These are phyloP conservation scores for Dendrocincla tyrannina DNA, from an alignment of 2,797 vertebrate genomes.

Conservation along the genomic window DNA sequence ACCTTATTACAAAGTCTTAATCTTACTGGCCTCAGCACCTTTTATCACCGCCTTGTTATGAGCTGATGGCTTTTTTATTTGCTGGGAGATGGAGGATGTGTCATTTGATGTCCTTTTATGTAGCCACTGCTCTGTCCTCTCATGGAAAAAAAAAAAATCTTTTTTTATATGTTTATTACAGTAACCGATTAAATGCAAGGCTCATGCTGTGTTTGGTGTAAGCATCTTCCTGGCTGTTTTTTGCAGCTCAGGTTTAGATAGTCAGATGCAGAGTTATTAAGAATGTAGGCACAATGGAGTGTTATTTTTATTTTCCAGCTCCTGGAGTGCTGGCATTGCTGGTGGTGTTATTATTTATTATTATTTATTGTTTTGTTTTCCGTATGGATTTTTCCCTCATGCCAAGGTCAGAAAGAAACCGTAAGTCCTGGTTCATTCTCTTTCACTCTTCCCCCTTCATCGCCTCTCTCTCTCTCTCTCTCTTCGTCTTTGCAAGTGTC, in stretches of 20 bases:
- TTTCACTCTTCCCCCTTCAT: neutral
- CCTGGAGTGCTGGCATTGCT: neutral
- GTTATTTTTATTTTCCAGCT: constrained; percentile 60
- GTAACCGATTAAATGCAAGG: constrained; percentile 76
- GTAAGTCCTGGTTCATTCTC: constrained; percentile 38
- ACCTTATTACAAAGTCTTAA: constrained; percentile 93
- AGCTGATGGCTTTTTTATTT: constrained; percentile 91
- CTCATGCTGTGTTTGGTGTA: constrained; percentile 60
- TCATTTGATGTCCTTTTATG: constrained; percentile 88
- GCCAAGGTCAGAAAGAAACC: constrained; percentile 72
- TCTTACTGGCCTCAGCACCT: constrained; percentile 89
- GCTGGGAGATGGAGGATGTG: constrained; percentile 86
- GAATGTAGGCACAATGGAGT: constrained; percentile 51
- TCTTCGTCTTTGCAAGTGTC: constrained; percentile 51
- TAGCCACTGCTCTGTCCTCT: constrained; percentile 83
- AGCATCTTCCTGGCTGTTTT: constrained; percentile 26
- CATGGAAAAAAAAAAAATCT: constrained; percentile 67
- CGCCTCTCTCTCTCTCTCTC: neutral
- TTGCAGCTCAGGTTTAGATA: constrained; percentile 35
- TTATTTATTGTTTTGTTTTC: constrained; percentile 72
- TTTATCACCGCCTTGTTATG: constrained; percentile 92
- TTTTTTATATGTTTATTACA: constrained; percentile 83
- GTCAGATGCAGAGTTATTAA: constrained; percentile 50
- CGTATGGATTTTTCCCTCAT: constrained; percentile 60
- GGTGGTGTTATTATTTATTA: constrained; percentile 68